phyloP scores from a whole-genome alignment of 1,140 invertebrate genomes.

The Notospermus geniculatus region DNA sequence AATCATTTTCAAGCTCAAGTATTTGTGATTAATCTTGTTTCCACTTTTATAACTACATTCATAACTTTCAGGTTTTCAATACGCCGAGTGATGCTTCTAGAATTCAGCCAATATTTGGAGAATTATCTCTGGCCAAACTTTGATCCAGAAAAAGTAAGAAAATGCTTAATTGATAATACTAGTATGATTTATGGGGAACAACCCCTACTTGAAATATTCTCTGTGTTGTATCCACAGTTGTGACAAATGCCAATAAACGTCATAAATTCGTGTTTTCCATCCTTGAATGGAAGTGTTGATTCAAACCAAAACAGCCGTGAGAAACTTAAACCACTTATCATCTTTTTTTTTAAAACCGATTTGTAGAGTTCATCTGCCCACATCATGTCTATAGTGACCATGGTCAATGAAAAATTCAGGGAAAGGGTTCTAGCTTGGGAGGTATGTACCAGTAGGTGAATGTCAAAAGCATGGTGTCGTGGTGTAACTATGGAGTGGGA shows the following conservation, averaged over 20 bases:
- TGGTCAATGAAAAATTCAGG: constrained; percentile 98
- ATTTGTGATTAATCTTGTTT: too few species aligned
- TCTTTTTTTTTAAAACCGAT: background rate
- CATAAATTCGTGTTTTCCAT: constrained; percentile 1
- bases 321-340: background rate
- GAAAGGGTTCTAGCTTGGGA: constrained; percentile 96
- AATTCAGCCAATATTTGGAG: constrained; percentile 96
- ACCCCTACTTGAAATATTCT: background rate
- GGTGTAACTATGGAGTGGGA: too few species aligned
- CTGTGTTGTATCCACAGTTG: background rate
- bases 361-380: constrained; percentile 62
- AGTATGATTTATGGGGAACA: background rate
- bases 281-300: background rate
- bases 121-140: constrained; percentile 97
- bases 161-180: background rate
- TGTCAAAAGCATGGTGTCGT: too few species aligned
- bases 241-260: background rate
- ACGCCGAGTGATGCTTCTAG: constrained; percentile 88
- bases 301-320: background rate
- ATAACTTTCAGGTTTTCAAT: constrained; percentile 75
- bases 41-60: too few species aligned
- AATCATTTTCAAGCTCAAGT: too few species aligned
- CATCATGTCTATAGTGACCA: constrained; percentile 91
- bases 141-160: constrained; percentile 55
- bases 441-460: constrained; percentile 60